These are phyloP conservation scores for Pyrocoelia pectoralis DNA, from an alignment of 2,888 invertebrate species.

Conservation along the genomic window DNA sequence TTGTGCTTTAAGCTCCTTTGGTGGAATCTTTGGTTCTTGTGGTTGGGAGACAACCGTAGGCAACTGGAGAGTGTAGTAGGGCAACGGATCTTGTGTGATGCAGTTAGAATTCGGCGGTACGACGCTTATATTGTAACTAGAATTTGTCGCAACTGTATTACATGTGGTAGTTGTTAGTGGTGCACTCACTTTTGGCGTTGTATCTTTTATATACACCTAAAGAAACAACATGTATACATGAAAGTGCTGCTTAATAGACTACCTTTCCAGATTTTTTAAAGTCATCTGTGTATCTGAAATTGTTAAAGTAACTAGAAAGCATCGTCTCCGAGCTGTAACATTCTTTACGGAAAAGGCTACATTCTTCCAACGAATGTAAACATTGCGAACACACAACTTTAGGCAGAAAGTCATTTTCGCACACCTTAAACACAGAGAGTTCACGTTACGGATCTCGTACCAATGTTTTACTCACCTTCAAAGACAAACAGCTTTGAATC, in stretches of 20 bases:
- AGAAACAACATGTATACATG: conserved; percentile 22
- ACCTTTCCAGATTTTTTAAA: conserved; percentile 70
- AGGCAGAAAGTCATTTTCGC: conserved; percentile 73
- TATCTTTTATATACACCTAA: conserved; percentile 68
- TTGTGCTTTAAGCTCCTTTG: conserved; percentile 32
- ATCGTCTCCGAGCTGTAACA: conserved; percentile 72
- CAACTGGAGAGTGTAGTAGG: conserved; percentile 50
- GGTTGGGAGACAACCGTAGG: conserved; percentile 22
- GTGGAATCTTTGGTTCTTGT: conserved; percentile 25
- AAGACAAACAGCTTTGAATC: conserved; percentile 70
- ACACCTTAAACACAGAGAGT: conserved; percentile 60
- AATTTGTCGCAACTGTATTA: conserved; percentile 45
- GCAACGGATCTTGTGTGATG: conserved; percentile 36
- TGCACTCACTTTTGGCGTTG: conserved; percentile 43
- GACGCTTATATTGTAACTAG: conserved; percentile 21
- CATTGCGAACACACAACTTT: conserved; percentile 74
- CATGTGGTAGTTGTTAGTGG: conserved; percentile 52
- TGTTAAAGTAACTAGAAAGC: conserved; percentile 72
- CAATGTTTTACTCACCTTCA: conserved; percentile 62
- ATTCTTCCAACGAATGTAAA: conserved; percentile 68
- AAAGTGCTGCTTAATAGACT: conserved; percentile 3
- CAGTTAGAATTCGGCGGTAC: neutral
- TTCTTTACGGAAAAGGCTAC: conserved; percentile 69
- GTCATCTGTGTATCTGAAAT: conserved; percentile 67
- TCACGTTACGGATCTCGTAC: too few species aligned